Evolutionary conservation across 2,888 invertebrate genomes (phyloP).

Genomic region (Plutella xylostella): DNA sequence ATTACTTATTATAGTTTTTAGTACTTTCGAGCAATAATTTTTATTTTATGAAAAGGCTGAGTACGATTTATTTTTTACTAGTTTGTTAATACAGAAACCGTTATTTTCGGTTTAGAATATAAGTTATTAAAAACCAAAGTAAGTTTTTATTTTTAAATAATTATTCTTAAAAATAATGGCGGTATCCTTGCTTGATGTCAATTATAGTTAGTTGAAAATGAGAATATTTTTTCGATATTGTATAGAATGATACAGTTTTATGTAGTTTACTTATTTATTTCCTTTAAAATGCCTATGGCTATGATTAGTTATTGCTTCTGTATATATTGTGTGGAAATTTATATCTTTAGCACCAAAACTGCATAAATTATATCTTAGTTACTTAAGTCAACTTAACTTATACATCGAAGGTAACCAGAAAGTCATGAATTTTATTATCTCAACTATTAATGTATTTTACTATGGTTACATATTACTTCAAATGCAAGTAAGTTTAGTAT

Average conservation of each 20-base stretch:
- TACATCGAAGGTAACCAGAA: neutral
- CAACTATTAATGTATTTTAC: constrained; percentile 14
- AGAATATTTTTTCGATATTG: constrained; percentile 37
- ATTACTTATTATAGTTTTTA: too few relatives aligned
- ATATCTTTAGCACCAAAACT: too few relatives aligned
- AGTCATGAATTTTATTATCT: neutral
- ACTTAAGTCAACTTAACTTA: neutral
- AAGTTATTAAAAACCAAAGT: constrained; percentile 39
- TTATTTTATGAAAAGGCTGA: constrained; percentile 16
- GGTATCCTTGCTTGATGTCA: constrained; percentile 62
- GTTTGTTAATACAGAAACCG: constrained; percentile 10
- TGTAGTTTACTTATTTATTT: too few relatives aligned
- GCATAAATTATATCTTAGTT: too few relatives aligned
- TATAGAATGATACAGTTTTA: too few relatives aligned
- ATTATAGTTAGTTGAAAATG: constrained; percentile 53
- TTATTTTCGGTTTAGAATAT: neutral
- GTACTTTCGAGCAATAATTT: constrained; percentile 23
- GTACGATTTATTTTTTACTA: constrained; percentile 16
- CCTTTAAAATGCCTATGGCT: too few relatives aligned
- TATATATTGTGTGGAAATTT: too few relatives aligned
- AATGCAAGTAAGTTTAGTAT: constrained; percentile 20
- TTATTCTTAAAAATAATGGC: constrained; percentile 14
- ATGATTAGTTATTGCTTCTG: too few relatives aligned
- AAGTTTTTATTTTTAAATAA: constrained; percentile 28
- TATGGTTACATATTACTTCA: constrained; percentile 2